Base-by-base conservation (phyloP, 2,113 vertebrate genomes). In the Corynorhinus townsendii region DNA sequence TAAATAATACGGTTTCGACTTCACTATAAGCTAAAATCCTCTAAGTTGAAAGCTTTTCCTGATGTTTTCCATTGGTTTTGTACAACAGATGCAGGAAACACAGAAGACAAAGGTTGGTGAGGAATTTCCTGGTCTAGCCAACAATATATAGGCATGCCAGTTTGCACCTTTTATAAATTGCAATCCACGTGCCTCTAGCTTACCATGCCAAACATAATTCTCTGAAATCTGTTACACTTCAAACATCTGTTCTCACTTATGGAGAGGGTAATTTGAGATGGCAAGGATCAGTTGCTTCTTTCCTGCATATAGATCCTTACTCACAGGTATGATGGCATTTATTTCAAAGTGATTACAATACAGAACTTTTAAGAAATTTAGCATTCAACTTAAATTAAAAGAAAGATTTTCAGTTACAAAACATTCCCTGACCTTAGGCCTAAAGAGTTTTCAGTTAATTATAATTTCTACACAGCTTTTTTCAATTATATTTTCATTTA, bases 191-290 rank as follows among this genome's bases (percentile, higher is more conserved):
- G 76, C 26, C 45, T 90, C 47, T 33, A 77, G 84, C 5, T 5
- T n/a, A 40, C 38, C n/a, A 77, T 22, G 68, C 72, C 94, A 52
- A 54, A 90, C 43, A 90, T 89, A 87, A 86, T 76, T 90, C 40
- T 88, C 86, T 94, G 38, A 68, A 95, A 84, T 92, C 66, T 92
- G 89, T 90, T 92, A 76, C 28, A 81, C 49, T 26, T 82, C 72
- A 95, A 96, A 72, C 73, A 88, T 77, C 95, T 62, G 40, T 92
- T 92, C 43, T 81, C 79, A 52, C 72, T 88, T 93, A 81, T 40
- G 12, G 68, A 86, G 59, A 91, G 45, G 72, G 30, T 64, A 80
- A 87, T 90, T 95, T 83, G 49, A 97, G 56, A 92, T 75, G 56
- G 79, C 71, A 84, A 86, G n/a, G 11, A 92, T 85, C 22, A 7